Evolutionary conservation across 1,140 invertebrate species (phyloP).

Genomic region (Hestina assimilis): DNA sequence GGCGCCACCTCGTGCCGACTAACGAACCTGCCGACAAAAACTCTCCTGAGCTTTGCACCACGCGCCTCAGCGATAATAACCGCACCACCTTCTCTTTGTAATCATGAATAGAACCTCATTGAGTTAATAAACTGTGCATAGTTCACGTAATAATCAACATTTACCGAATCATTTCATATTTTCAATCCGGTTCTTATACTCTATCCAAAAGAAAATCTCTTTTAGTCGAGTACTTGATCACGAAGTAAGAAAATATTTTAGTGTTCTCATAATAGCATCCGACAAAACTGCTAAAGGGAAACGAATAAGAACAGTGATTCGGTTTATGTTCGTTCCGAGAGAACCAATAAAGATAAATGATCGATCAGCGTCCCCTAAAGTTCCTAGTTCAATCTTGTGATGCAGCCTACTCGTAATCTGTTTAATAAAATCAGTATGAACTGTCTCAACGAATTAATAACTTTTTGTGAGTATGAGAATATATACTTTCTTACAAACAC

Average conservation of each 20-base stretch:
- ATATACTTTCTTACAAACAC: too few relatives aligned
- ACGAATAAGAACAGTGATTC: slow-evolving; percentile 45
- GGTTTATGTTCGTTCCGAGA: slow-evolving; percentile 53
- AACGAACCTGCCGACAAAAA: slow-evolving; percentile 70
- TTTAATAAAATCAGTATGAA: slow-evolving; percentile 2
- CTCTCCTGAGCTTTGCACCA: slow-evolving; percentile 36
- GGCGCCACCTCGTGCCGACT: slow-evolving; percentile 65
- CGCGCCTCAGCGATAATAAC: slow-evolving; percentile 36
- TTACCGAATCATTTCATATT: slow-evolving; percentile 14
- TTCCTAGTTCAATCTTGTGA: slow-evolving; percentile 39
- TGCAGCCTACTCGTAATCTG: slow-evolving; percentile 14
- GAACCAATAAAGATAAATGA: slow-evolving; percentile 59
- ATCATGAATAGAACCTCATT: slow-evolving; percentile 15
- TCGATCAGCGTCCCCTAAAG: slow-evolving; percentile 35
- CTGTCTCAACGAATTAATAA: background rate
- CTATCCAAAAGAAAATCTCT: slow-evolving; percentile 10
- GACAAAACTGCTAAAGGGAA: slow-evolving; percentile 33
- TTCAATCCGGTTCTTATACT: background rate
- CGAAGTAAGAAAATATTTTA: slow-evolving; percentile 35
- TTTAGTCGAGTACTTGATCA: slow-evolving; percentile 19
- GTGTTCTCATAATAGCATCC: slow-evolving; percentile 40
- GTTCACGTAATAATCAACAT: slow-evolving; percentile 38
- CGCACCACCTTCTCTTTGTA: slow-evolving; percentile 20
- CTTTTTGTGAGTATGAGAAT: too few relatives aligned
- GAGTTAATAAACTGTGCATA: slow-evolving; percentile 41